Evolutionary conservation across 1,140 invertebrate genomes (phyloP).

Genomic region (Heliconius hewitsoni): DNA sequence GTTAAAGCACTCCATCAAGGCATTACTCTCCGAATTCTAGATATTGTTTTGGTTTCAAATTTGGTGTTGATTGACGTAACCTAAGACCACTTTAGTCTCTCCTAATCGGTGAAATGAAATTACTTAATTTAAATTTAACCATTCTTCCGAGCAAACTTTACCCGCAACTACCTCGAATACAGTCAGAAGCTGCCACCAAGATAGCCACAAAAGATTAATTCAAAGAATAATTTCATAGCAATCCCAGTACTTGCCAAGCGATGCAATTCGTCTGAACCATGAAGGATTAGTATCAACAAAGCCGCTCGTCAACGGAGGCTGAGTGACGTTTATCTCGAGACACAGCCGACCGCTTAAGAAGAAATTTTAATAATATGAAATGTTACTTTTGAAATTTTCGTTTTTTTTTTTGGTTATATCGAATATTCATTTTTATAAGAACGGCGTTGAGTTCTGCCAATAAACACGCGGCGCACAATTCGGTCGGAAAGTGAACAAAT

Average conservation of each 20-base stretch:
- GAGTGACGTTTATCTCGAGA: slow-evolving; percentile 30
- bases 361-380: slow-evolving; percentile 2
- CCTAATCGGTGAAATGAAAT: neutral
- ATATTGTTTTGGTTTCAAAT: no score
- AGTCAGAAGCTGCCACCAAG: no score
- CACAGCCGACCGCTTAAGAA: slow-evolving; percentile 15
- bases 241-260: slow-evolving; percentile 10
- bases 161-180: no score
- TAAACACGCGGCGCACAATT: neutral
- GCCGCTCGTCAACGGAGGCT: slow-evolving; percentile 15
- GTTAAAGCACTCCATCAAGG: no score
- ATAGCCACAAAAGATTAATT: neutral
- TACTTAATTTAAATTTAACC: neutral
- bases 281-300: slow-evolving; percentile 30
- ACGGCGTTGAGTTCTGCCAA: neutral
- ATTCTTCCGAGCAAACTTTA: neutral
- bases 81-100: neutral
- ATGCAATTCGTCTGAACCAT: slow-evolving; percentile 2
- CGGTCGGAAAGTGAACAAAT: no score
- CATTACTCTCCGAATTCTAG: no score
- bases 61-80: neutral
- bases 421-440: neutral
- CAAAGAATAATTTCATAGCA: slow-evolving; percentile 11
- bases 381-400: neutral
- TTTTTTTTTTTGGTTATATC: neutral